These are phyloP conservation scores for Lasioglossum calceatum DNA, from an alignment of 2,888 invertebrate genomes.

Conservation along the genomic window DNA sequence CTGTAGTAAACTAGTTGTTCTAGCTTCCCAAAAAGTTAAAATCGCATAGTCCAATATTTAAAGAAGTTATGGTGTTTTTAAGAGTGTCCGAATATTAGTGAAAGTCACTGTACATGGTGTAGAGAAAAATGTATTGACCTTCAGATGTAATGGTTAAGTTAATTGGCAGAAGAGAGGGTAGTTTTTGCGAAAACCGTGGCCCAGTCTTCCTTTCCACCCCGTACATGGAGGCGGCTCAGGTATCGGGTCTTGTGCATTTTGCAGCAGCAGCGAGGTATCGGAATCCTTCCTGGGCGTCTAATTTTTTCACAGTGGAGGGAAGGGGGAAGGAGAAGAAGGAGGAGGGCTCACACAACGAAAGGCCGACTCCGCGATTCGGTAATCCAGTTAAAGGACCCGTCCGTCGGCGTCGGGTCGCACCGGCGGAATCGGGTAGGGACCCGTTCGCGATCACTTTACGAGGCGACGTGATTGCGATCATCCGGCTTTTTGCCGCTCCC, in stretches of 20 bases:
- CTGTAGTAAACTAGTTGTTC: too few relatives aligned
- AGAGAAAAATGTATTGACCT: too few relatives aligned
- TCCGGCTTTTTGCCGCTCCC: slow-evolving; percentile 62
- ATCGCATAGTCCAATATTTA: too few relatives aligned
- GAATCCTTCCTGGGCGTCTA: slow-evolving; percentile 11
- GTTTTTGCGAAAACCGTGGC: neutral
- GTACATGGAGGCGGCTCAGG: neutral
- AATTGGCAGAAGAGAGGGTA: neutral
- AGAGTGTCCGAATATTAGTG: too few relatives aligned
- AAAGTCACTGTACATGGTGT: too few relatives aligned
- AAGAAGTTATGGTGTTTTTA: too few relatives aligned
- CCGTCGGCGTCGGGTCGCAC: slow-evolving; percentile 25
- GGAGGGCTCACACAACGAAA: neutral
- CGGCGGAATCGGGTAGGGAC: slow-evolving; percentile 30
- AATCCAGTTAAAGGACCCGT: slow-evolving; percentile 40
- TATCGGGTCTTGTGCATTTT: slow-evolving; percentile 24
- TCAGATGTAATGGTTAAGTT: too few relatives aligned
- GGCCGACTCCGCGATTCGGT: slow-evolving; percentile 26
- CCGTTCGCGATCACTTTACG: slow-evolving; percentile 75
- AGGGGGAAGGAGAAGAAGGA: neutral
- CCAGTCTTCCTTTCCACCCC: neutral
- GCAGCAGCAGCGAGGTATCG: slow-evolving; percentile 18
- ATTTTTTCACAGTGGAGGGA: slow-evolving; percentile 16
- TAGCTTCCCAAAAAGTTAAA: too few relatives aligned
- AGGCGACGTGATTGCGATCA: slow-evolving; percentile 76